phyloP scores from a whole-genome alignment of 2,113 vertebrate species.

The Ptyas mucosa region DNA sequence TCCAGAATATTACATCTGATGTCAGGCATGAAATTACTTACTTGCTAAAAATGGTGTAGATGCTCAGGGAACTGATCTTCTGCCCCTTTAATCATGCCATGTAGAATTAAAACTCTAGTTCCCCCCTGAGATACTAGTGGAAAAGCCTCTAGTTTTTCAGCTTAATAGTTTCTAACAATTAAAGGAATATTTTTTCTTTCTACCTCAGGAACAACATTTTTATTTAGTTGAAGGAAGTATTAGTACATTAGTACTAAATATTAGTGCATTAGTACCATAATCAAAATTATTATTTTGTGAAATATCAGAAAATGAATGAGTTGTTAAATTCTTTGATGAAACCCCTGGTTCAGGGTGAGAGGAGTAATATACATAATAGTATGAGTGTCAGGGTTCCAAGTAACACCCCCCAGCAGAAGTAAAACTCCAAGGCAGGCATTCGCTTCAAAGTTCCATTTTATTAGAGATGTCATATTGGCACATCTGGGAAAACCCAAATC shows the following conservation, averaged over 20 bases:
- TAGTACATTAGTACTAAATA: too few relatives aligned
- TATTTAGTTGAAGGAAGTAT: neutral
- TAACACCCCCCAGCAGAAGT: too few relatives aligned
- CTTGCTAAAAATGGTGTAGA: neutral
- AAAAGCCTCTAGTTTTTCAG: slow-evolving; percentile 17
- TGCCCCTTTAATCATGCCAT: neutral
- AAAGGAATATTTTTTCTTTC: slow-evolving; percentile 31
- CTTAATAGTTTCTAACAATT: slow-evolving; percentile 17
- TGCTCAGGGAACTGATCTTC: neutral
- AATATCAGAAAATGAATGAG: neutral
- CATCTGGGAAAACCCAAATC: too few relatives aligned
- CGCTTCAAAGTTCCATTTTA: too few relatives aligned
- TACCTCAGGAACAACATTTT: neutral
- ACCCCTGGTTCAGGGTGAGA: neutral
- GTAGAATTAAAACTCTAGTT: slow-evolving; percentile 16
- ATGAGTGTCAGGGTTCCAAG: too few relatives aligned
- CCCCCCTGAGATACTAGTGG: slow-evolving; percentile 23
- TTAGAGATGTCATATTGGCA: too few relatives aligned
- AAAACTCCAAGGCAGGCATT: too few relatives aligned
- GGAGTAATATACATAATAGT: neutral
- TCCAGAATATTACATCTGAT: neutral
- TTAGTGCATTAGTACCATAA: neutral
- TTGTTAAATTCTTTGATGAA: neutral
- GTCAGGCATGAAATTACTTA: neutral
- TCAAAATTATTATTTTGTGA: slow-evolving; percentile 3